Evolutionary conservation across 2,113 vertebrate species (phyloP).

Genomic region (Sceloporus tristichus): DNA sequence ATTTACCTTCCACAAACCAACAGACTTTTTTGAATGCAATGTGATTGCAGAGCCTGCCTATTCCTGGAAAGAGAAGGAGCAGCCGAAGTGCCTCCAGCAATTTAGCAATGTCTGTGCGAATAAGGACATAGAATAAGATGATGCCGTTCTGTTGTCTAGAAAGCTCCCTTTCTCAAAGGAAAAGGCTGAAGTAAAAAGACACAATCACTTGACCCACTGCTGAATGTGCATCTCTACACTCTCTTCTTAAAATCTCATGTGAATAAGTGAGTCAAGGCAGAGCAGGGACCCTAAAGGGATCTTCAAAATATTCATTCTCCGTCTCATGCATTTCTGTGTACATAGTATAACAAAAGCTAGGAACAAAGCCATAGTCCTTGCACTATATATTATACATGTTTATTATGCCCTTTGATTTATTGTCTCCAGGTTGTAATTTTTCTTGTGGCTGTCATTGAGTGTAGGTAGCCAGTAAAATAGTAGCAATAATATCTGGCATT

Average conservation of each 20-base stretch:
- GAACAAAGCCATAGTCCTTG: neutral
- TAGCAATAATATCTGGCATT: neutral
- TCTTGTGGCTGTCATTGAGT: slow-evolving; percentile 16
- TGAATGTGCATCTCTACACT: neutral
- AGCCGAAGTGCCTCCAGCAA: accelerated
- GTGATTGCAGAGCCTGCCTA: neutral
- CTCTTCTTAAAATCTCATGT: neutral
- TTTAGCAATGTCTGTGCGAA: accelerated
- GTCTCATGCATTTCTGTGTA: neutral
- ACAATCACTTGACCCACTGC: neutral
- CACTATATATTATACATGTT: neutral
- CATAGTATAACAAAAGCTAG: neutral
- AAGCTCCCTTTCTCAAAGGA: neutral
- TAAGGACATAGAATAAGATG: neutral
- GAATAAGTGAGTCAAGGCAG: neutral
- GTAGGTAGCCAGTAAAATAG: neutral
- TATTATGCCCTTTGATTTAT: slow-evolving; percentile 28
- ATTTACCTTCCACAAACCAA: neutral
- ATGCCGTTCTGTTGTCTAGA: neutral
- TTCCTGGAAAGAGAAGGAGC: neutral
- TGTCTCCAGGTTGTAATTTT: neutral
- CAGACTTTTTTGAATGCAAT: neutral
- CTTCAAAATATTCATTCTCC: neutral
- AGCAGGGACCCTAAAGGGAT: neutral
- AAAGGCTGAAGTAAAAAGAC: slow-evolving; percentile 18